A percentile compares a stretch with the other conserved stretches of the same genome.
Conservation (phyloP, 2,797 vertebrate species). For the Channallabes apus region DNA sequence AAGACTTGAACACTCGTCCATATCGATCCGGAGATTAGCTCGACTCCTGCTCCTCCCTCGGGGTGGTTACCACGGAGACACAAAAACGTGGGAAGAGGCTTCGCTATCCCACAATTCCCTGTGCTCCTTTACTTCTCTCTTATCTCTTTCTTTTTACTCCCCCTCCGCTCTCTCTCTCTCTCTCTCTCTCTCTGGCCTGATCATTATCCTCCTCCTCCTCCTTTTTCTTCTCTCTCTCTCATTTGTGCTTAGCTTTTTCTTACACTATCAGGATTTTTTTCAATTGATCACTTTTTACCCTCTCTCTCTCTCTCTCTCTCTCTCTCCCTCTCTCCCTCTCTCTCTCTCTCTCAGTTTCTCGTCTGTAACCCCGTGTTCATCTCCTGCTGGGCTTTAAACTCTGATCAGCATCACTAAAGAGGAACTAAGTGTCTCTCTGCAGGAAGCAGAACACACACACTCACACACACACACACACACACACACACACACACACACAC, state of each 20-base stretch:
- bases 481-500: conserved; percentile 1
- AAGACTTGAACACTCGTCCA: conserved; percentile 83
- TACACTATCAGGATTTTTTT: background rate
- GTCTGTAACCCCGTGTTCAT: conserved; percentile 12
- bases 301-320: conserved; percentile 1
- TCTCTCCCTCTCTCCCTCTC: background rate
- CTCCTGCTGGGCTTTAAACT: conserved; percentile 52
- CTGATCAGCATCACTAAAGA: conserved; percentile 40
- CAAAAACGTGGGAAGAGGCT: conserved; percentile 83
- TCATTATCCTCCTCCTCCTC: conserved; percentile 3
- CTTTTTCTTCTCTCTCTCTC: conserved; percentile 3
- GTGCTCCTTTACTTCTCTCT: conserved; percentile 27
- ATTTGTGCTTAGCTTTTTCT: background rate
- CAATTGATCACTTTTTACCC: background rate
- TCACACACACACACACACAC: conserved; percentile 32
- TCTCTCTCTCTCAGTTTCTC: conserved; percentile 14
- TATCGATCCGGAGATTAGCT: conserved; percentile 88
- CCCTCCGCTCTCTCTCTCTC: conserved; percentile 23
- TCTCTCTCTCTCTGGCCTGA: conserved; percentile 25
- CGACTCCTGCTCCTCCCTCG: conserved; percentile 72
- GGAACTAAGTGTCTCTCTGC: conserved; percentile 51
- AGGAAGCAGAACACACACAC: conserved; percentile 23
- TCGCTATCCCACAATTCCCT: conserved; percentile 65
- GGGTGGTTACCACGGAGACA: conserved; percentile 74
- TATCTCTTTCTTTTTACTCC: conserved; percentile 27